phyloP scores from a whole-genome alignment of 2,113 vertebrate genomes.

The Thamnophis sirtalis region DNA sequence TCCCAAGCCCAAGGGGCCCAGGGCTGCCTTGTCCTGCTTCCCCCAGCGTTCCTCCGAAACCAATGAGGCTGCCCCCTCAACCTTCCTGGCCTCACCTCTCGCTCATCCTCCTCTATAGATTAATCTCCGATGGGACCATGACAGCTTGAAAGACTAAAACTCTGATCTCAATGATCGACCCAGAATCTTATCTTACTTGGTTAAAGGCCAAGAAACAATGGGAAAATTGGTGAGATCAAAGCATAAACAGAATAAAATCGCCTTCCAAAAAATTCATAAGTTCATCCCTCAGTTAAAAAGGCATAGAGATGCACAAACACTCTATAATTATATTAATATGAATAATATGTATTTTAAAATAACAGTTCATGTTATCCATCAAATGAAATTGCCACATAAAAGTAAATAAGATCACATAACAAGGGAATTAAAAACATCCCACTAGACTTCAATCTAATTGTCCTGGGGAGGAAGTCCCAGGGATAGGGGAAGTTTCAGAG shows the following conservation, averaged over 20 bases:
- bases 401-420: not conserved
- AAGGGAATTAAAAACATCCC: not conserved
- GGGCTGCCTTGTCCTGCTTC: too few species aligned
- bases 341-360: not conserved
- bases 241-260: not conserved
- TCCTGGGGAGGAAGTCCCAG: not conserved
- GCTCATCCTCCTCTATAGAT: too few species aligned
- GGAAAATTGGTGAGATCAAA: not conserved
- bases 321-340: not conserved
- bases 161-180: not conserved
- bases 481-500: not conserved
- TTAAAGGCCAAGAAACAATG: not conserved
- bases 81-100: too few species aligned
- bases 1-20: too few species aligned
- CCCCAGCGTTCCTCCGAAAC: too few species aligned
- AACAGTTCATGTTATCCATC: not conserved
- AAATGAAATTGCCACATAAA: not conserved
- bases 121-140: too few species aligned
- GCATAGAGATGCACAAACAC: not conserved
- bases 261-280: not conserved
- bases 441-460: not conserved
- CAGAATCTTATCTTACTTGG: not conserved
- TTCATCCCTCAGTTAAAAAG: not conserved
- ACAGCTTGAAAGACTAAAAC: not conserved
- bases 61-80: too few species aligned